A percentile compares a stretch with the other conserved stretches of the same genome.
Conservation (phyloP, 2,797 vertebrate species). For the Myoxocephalus aenaeus region DNA sequence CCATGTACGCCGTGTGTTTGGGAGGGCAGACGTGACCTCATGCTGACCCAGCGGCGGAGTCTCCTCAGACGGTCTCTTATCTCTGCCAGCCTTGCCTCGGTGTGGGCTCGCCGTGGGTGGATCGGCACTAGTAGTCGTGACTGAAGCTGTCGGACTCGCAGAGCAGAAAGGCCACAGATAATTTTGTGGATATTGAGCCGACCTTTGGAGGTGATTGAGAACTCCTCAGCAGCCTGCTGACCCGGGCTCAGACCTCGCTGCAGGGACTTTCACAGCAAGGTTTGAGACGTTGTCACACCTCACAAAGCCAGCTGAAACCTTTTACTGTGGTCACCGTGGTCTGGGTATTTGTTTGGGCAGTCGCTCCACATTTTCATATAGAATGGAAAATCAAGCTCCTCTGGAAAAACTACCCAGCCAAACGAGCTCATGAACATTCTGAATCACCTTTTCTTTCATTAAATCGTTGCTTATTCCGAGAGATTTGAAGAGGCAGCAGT, state of each 20-base stretch:
- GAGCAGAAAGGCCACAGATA: neutral
- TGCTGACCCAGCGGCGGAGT: neutral
- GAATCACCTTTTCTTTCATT: neutral
- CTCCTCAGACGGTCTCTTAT: conserved; percentile 44
- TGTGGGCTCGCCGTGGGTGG: conserved; percentile 16
- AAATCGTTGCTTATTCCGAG: neutral
- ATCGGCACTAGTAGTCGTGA: neutral
- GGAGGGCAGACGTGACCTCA: conserved; percentile 7
- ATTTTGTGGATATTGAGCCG: neutral
- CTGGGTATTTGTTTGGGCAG: neutral
- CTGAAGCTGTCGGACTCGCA: neutral
- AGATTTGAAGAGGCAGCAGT: neutral
- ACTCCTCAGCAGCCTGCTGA: neutral
- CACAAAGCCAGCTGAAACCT: neutral
- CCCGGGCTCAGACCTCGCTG: neutral
- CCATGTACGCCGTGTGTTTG: neutral
- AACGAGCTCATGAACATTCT: neutral
- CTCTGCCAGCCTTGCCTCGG: conserved; percentile 17
- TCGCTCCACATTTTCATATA: neutral
- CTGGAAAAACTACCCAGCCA: neutral
- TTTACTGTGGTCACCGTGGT: neutral
- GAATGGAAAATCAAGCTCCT: neutral
- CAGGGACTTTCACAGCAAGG: neutral
- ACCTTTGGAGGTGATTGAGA: neutral
- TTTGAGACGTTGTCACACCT: neutral